Conservation (phyloP, 2,113 vertebrate genomes). For the Diadophis punctatus region DNA sequence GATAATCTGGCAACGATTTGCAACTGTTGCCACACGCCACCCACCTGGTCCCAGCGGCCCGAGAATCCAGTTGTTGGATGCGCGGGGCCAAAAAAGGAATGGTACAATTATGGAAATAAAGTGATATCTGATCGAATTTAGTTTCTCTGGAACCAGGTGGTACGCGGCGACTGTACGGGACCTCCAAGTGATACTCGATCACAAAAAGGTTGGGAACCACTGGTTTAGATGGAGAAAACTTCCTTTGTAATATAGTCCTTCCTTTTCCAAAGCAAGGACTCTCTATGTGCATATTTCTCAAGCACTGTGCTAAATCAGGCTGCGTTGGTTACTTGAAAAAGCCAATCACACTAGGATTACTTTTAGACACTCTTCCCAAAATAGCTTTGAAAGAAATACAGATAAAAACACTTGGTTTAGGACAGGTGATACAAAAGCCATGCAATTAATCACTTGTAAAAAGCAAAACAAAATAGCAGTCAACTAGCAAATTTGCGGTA, state of each 20-base stretch:
- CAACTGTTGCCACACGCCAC: too few species aligned
- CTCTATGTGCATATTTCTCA: neutral
- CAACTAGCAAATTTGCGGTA: conserved; percentile 65
- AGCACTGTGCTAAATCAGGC: conserved; percentile 34
- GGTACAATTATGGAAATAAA: too few species aligned
- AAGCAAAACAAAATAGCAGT: conserved; percentile 60
- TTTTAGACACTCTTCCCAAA: conserved; percentile 41
- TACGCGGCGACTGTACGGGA: too few species aligned
- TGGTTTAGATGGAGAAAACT: neutral
- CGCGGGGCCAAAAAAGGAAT: too few species aligned
- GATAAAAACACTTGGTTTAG: conserved; percentile 61
- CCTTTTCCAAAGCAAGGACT: conserved; percentile 33
- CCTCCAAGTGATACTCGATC: too few species aligned
- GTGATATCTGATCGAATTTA: too few species aligned
- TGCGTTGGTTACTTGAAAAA: conserved; percentile 31
- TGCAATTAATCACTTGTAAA: conserved; percentile 71
- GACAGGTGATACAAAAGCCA: conserved; percentile 69
- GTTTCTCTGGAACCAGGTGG: too few species aligned
- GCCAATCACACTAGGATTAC: conserved; percentile 51
- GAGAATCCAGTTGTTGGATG: too few species aligned
- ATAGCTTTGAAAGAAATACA: conserved; percentile 20
- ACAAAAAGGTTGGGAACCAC: too few species aligned
- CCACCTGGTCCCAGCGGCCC: too few species aligned
- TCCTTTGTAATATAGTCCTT: conserved; percentile 32
- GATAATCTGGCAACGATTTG: too few species aligned